Percentiles rank a stretch among this genome's conserved stretches.
Conservation (phyloP, 2,888 invertebrate species). For the Drosophila pseudotakahashii region DNA sequence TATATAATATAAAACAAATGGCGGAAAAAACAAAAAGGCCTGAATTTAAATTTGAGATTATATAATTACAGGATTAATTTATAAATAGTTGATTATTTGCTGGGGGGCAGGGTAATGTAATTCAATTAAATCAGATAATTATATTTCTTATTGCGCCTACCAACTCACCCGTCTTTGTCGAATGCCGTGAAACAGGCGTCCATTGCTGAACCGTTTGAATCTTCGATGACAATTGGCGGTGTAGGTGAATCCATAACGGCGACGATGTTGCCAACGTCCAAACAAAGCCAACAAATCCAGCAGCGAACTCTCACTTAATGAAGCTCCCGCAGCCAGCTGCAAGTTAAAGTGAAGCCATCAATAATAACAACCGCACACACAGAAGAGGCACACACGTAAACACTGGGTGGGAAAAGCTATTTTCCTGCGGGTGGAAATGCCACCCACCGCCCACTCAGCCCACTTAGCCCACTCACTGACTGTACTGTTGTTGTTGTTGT, state of each 20-base stretch:
- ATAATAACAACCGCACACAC: slow-evolving; percentile 58
- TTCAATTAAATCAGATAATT: not conserved
- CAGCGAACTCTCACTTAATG: slow-evolving; percentile 58
- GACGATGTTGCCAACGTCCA: slow-evolving; percentile 64
- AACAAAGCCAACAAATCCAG: slow-evolving; percentile 52
- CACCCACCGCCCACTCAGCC: slow-evolving; percentile 9
- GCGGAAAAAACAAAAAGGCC: not conserved
- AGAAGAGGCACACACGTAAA: slow-evolving; percentile 24
- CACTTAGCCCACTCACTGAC: slow-evolving; percentile 15
- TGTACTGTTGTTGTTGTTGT: slow-evolving; percentile 11
- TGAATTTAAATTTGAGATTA: slow-evolving; percentile 6
- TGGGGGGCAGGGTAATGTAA: not conserved
- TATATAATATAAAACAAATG: slow-evolving; percentile 28
- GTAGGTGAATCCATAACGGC: slow-evolving; percentile 83
- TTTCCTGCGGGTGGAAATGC: not conserved
- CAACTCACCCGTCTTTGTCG: slow-evolving; percentile 93
- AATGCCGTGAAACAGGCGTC: slow-evolving; percentile 96
- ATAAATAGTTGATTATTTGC: slow-evolving; percentile 8
- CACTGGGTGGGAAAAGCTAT: slow-evolving; percentile 19
- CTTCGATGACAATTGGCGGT: slow-evolving; percentile 85
- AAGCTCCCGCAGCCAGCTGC: slow-evolving; percentile 61
- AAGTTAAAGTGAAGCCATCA: slow-evolving; percentile 77
- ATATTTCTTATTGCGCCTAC: not conserved
- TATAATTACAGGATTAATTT: slow-evolving; percentile 21
- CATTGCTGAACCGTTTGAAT: slow-evolving; percentile 88